Evolutionary conservation across 1,140 invertebrate species (phyloP), one percentile per base, ranked within the genome.

Genomic region (Vanessa atalanta): DNA sequence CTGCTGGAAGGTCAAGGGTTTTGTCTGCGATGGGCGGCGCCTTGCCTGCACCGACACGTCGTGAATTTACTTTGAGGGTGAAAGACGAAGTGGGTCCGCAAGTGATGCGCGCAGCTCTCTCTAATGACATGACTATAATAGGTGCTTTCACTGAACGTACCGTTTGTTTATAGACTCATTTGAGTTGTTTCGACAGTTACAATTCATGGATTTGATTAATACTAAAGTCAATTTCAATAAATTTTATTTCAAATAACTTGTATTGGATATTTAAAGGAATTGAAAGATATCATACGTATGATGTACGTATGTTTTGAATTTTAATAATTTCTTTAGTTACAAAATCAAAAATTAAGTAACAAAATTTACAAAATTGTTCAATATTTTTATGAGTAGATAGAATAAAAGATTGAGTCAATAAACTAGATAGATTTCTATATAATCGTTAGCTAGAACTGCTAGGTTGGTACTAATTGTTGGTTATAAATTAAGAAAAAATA

Each of bases 81-180:
- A 84, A 85, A 47, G 87, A 91, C 65, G 79, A 81, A 16, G 83
- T 85, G 5, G 89, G 83, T 8, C 89, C 88, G 20, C 91, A 93
- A 73, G 79, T 90, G 6, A 84, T 93, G 89, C 86, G 91, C 51
- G 89, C 89, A 48, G 86, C 87, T 60, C 84, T 93, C 47, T 79
- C 84, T 37, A 80, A 79, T 53, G 91, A 93, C 69, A 90, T 93
- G 85, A 87, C 83, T 23, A 83, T 93, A 70, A 77, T 91, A 14
- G 89, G 88, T 20, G 89, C 87, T 37, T 93, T 93, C 69, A 93
- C 91, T 8, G 89, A 93, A 73, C 87, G 86, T 12, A 88, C 87
- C 60, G 87, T 91, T 47, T 89, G 89, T 65, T 85, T 92, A 83
- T 92, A 92, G 57, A 61, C 12, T 20, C 9, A 12, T 4, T 57